Conservation (phyloP, 2,113 vertebrate genomes). For the Excalfactoria chinensis region DNA sequence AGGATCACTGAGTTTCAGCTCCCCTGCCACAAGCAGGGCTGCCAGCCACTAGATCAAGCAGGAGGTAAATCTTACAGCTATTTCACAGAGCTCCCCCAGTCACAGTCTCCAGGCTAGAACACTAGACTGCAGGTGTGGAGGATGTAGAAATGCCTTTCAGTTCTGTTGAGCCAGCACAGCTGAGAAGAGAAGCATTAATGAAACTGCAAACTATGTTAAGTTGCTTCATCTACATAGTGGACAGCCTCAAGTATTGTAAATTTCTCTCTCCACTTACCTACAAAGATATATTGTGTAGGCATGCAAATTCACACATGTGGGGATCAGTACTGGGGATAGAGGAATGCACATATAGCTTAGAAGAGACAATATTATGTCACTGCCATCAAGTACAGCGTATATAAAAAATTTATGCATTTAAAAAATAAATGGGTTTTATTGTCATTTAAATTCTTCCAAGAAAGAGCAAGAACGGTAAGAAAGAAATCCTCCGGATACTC, state of each 20-base stretch:
- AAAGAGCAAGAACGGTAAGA: background rate
- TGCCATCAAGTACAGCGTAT: background rate
- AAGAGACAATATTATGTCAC: background rate
- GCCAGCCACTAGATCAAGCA: too few species aligned
- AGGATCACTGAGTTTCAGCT: too few species aligned
- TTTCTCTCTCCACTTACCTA: background rate
- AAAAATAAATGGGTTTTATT: background rate
- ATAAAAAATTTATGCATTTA: background rate
- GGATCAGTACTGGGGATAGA: background rate
- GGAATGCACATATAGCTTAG: background rate
- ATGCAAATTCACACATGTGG: background rate
- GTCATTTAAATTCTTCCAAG: background rate
- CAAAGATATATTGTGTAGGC: background rate
- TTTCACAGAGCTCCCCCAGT: conserved; percentile 18
- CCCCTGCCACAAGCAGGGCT: too few species aligned
- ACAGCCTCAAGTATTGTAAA: background rate
- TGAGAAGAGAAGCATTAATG: background rate
- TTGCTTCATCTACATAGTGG: background rate
- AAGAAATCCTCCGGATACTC: background rate
- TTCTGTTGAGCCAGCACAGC: background rate
- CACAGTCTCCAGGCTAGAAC: background rate
- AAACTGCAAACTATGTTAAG: background rate
- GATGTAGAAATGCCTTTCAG: conserved; percentile 31
- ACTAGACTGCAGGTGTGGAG: conserved; percentile 34
- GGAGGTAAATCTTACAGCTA: background rate